Evolutionary conservation across 2,797 vertebrate genomes (phyloP).

Genomic region (Anguilla megastoma): DNA sequence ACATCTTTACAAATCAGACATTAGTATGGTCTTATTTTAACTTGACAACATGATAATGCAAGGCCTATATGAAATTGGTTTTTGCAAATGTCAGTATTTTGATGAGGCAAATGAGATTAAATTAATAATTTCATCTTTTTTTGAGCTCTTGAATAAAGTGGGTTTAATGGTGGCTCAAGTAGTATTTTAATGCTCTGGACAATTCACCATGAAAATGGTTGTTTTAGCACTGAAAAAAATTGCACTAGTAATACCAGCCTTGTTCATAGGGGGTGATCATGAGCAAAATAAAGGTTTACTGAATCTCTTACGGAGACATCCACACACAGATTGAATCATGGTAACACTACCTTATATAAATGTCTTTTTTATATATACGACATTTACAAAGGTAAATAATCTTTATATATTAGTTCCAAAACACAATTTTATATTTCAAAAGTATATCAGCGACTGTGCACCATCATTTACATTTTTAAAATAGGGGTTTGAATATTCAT

Average conservation of each 20-base stretch:
- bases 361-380: too few species aligned
- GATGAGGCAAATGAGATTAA: too few species aligned
- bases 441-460: not conserved
- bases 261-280: not conserved
- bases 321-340: not conserved
- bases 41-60: not conserved
- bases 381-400: not conserved
- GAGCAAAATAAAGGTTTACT: not conserved
- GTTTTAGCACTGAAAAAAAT: not conserved
- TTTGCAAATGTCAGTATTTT: not conserved
- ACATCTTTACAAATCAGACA: not conserved
- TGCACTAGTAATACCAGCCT: not conserved
- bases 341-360: not conserved
- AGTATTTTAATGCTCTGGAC: not conserved
- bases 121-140: too few species aligned
- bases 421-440: not conserved
- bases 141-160: too few species aligned
- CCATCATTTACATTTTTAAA: not conserved
- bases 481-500: not conserved
- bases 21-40: not conserved
- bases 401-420: not conserved
- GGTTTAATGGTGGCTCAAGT: not conserved
- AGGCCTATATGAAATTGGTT: not conserved
- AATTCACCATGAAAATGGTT: not conserved
- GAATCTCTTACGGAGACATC: not conserved